Evolutionary conservation across 2,113 vertebrate genomes (phyloP), one percentile per base, ranked within the genome.

Genomic region (Tachycineta bicolor): DNA sequence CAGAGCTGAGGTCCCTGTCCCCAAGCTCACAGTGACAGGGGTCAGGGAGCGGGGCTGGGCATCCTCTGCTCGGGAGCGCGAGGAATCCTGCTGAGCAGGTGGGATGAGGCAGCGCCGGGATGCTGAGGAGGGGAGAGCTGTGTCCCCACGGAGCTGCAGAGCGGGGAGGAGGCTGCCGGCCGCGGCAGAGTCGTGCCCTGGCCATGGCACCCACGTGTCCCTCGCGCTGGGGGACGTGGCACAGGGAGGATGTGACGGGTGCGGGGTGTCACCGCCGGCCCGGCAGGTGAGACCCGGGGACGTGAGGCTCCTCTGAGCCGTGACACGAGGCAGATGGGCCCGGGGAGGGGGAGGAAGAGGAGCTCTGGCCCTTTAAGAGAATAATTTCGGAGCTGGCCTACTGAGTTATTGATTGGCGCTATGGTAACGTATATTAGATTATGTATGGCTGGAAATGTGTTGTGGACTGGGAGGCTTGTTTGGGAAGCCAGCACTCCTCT

Each of bases 371-470:
- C 98, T 98, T 98, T 98, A 98, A 98, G 97, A 96, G 96, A 94
- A 97, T 96, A 74, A 67, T 95, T 97, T 96, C 83, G 90, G 97
- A 84, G 87, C 93, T 87, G 97, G 97, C 96, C 96, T 87, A 94
- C 96, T 97, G 97, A 95, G 96, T 97, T 97, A 98, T 98, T 96
- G 98, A 98, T 98, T 58, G 92, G 94, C 96, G 96, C 97, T 98
- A 97, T 98, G 98, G 98, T 97, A 98, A 98, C 98, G 74, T 96
- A 97, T 97, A 98, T 98, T 98, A 98, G 98, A 98, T 98, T 98
- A 98, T 97, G 97, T 87, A 89, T 97, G 96, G 97, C 97, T 97
- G 96, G 97, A 97, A 97, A 97, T 95, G 60, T 96, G 97, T 77
- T 73, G 97, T 96, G 94, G 70, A 94, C 91, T 91, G 96, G 96